Percentiles rank a stretch among this genome's conserved stretches.
Evolutionary conservation across 2,888 invertebrate species (phyloP).

Genomic region (Melanotus villosus): DNA sequence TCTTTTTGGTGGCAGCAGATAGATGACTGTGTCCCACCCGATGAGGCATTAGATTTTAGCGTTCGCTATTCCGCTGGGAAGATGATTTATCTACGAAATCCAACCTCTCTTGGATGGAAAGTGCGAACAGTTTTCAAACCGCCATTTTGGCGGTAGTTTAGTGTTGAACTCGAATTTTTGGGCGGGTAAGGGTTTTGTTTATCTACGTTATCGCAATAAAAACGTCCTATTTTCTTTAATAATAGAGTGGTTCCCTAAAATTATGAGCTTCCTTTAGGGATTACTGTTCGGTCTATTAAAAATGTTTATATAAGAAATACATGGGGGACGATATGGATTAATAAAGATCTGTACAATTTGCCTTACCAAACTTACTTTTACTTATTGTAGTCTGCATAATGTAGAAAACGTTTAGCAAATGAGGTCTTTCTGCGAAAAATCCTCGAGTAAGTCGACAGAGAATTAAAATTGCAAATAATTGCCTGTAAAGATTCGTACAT

Average conservation of each 20-base stretch:
- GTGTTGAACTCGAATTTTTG: constrained; percentile 3
- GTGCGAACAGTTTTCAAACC: constrained; percentile 35
- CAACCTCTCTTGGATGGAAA: constrained; percentile 40
- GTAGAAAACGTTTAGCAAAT: no score
- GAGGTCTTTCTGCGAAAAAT: no score
- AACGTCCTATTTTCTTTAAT: not conserved
- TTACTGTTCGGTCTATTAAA: no score
- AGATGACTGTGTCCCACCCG: constrained; percentile 51
- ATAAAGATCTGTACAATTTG: no score
- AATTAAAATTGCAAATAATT: no score
- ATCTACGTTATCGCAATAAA: not conserved
- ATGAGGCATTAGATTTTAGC: constrained; percentile 54
- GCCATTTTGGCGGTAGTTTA: constrained; percentile 17
- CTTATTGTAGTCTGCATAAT: no score
- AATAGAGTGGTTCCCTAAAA: not conserved
- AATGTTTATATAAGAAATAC: no score
- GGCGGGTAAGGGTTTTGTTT: not conserved
- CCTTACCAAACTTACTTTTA: no score
- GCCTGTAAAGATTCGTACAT: no score
- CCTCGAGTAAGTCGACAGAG: no score
- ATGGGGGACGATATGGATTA: no score
- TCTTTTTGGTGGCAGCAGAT: constrained; percentile 51
- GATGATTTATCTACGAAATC: constrained; percentile 53
- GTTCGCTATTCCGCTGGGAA: constrained; percentile 45
- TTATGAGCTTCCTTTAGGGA: not conserved